Conservation (phyloP, 2,113 vertebrate species). For the Neogale vison region DNA sequence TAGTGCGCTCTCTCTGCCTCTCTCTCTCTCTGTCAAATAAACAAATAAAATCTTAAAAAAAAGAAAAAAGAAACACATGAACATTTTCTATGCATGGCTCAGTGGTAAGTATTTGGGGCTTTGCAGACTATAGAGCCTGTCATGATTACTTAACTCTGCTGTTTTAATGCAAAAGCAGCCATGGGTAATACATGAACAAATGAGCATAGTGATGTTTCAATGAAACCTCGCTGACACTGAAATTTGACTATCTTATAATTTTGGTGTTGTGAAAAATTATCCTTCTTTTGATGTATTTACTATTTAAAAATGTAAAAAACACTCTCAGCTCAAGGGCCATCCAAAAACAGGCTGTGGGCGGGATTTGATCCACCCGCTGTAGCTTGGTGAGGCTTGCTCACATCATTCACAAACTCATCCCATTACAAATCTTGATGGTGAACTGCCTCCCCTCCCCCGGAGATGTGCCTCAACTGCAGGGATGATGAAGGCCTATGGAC, state of each 20-base stretch:
- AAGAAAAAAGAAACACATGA: not conserved
- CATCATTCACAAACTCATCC: not conserved
- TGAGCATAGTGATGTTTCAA: not conserved
- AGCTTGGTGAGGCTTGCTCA: not conserved
- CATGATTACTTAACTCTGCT: not conserved
- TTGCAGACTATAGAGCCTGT: not conserved
- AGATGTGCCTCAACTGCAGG: too few relatives aligned
- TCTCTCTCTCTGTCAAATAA: too few relatives aligned
- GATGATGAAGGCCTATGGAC: rapidly evolving
- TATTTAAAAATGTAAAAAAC: not conserved
- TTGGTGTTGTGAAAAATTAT: not conserved
- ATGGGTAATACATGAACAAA: not conserved
- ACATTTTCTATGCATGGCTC: not conserved
- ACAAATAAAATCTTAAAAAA: too few relatives aligned
- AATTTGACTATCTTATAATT: not conserved
- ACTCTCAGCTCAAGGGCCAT: not conserved
- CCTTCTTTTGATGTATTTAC: not conserved
- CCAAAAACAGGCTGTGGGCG: not conserved
- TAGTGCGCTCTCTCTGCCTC: too few relatives aligned
- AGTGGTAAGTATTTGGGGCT: not conserved
- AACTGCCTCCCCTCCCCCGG: too few relatives aligned
- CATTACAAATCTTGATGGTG: not conserved
- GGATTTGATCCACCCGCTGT: not conserved
- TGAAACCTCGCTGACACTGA: not conserved
- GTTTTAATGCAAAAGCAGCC: not conserved